Conservation (phyloP, 2,113 vertebrate species). For the Etheostoma cragini region DNA sequence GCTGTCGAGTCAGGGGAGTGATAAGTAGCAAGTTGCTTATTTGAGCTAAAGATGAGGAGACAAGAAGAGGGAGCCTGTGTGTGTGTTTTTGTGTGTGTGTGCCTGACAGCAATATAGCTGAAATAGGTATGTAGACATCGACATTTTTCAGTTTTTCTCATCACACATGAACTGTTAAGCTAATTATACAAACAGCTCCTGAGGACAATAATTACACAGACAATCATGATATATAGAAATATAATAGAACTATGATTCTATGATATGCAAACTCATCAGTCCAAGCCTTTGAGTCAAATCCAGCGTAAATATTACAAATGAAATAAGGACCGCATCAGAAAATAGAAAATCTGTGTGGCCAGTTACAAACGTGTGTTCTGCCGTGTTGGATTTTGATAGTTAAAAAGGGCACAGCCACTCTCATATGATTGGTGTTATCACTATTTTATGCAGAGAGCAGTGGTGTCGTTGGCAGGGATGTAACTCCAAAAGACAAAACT, state of each 20-base stretch:
- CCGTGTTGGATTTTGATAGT: not conserved
- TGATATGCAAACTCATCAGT: not conserved
- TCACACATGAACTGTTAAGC: not conserved
- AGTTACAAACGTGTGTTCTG: not conserved
- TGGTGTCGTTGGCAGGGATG: not conserved
- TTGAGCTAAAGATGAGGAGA: constrained; percentile 3
- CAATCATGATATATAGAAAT: not conserved
- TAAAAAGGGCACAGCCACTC: not conserved
- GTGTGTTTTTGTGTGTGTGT: constrained; percentile 8
- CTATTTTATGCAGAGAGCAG: not conserved
- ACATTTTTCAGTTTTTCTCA: not conserved
- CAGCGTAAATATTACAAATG: constrained; percentile 12
- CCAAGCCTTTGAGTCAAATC: not conserved
- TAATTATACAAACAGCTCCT: not conserved
- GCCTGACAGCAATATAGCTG: not conserved
- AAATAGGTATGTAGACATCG: not conserved
- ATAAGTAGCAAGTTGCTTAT: constrained; percentile 7
- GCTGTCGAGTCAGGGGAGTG: constrained; percentile 14
- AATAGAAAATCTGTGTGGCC: not conserved
- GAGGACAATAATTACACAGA: not conserved
- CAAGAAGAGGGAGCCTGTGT: not conserved
- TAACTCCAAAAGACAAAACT: not conserved
- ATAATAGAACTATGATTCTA: too few species aligned
- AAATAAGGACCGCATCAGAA: not conserved
- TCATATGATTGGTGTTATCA: not conserved